These are phyloP conservation scores for Pyrocephalus nanus DNA, from an alignment of 2,797 vertebrate genomes.

Conservation along the genomic window DNA sequence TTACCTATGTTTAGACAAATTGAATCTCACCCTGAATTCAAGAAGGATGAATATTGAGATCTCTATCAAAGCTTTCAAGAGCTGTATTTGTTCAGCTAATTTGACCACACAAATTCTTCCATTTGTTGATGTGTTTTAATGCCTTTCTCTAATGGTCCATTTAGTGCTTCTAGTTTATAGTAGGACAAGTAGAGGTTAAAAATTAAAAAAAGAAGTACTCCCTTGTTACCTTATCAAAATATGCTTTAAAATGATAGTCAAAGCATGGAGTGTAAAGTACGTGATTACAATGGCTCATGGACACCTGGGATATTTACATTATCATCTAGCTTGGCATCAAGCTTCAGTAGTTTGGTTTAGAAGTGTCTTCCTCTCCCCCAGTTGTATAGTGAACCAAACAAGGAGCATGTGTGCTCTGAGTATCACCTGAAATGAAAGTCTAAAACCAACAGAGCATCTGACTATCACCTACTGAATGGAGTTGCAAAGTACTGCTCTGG, in stretches of 20 bases:
- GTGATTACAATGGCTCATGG: neutral
- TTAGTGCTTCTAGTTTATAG: neutral
- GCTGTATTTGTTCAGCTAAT: neutral
- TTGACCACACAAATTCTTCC: neutral
- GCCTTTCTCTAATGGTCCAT: neutral
- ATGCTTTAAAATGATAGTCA: neutral
- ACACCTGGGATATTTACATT: neutral
- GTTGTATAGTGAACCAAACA: neutral
- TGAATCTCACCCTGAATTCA: neutral
- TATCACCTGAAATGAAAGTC: neutral
- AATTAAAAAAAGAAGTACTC: neutral
- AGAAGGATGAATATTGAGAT: neutral
- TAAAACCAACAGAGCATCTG: neutral
- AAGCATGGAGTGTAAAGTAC: neutral
- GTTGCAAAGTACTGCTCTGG: neutral
- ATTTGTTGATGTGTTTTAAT: neutral
- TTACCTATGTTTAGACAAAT: neutral
- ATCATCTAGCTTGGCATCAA: neutral
- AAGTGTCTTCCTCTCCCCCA: neutral
- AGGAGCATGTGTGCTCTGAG: rapidly evolving
- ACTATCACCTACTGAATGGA: neutral
- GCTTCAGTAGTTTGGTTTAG: neutral
- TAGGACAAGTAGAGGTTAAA: neutral
- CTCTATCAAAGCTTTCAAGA: neutral
- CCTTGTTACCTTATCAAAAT: neutral